Conservation (phyloP, 2,113 vertebrate species). For the Phoxinus phoxinus region DNA sequence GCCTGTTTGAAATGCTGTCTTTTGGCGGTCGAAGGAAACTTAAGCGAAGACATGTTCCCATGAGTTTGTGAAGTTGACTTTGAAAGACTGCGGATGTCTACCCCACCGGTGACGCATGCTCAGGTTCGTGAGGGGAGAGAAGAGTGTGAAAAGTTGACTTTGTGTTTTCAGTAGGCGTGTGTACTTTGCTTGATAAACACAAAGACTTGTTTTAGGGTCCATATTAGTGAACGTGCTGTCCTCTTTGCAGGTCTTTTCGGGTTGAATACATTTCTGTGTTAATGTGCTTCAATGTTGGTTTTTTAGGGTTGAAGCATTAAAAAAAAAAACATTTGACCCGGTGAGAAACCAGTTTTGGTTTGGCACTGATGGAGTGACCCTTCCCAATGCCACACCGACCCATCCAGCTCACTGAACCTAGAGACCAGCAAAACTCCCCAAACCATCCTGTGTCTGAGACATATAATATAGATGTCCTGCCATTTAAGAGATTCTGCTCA, state of each 20-base stretch:
- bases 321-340: slow-evolving; percentile 16
- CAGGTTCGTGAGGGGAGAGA: not conserved
- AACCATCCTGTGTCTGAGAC: not conserved
- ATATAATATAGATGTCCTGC: not conserved
- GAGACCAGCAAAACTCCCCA: slow-evolving; percentile 7
- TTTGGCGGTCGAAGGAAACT: not conserved
- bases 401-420: not conserved
- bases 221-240: not conserved
- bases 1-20: slow-evolving; percentile 38
- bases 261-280: slow-evolving; percentile 24
- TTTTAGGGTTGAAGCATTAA: slow-evolving; percentile 29
- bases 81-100: not conserved
- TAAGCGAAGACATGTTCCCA: not conserved
- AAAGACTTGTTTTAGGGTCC: slow-evolving; percentile 32
- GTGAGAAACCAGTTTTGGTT: slow-evolving; percentile 30
- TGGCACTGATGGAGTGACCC: slow-evolving; percentile 1
- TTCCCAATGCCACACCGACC: slow-evolving; percentile 4
- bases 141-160: slow-evolving; percentile 1
- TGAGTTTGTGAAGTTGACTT: slow-evolving; percentile 26
- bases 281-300: slow-evolving; percentile 35
- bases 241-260: not conserved
- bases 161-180: slow-evolving; percentile 28
- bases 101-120: not conserved
- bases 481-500: not conserved
- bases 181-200: slow-evolving; percentile 21